Evolutionary conservation across 64 coral and sea anemone species (phyloP), one percentile per base, ranked within the genome.

Genomic region (Cladopsammia gracilis): DNA sequence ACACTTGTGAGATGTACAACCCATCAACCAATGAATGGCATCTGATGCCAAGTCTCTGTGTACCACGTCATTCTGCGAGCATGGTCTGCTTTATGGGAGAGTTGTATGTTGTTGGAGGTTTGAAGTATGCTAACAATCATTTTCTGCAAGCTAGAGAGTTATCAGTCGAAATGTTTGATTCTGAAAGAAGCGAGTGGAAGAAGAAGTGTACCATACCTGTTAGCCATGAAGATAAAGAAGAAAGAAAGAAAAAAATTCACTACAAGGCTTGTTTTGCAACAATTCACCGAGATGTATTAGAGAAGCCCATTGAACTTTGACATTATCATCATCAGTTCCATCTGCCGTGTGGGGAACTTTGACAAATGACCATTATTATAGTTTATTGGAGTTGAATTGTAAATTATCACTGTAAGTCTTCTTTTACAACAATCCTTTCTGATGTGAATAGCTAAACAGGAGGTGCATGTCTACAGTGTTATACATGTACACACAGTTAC

Each of bases 111-210:
- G 16, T 83, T 20, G 79, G 79, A 11, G 79, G 79, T 3, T 10
- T 46, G 15, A 65, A 23, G 6, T 9, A 18, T 22, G 12, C 53
- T 5, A 56, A 56, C 53, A 56, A 56, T 4, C 53, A 3, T 0
- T 16, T 0, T 5, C 5, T 19, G 16, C n/a, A n/a, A 16, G 20
- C 34, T 20, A 44, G 43, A 15, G 79, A 48, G 18, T 50, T 83
- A 49, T 83, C 79, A 11, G 45, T 83, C 16, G 79, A 83, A 83
- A 48, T 23, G 44, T 66, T 65, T 51, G 44, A 83, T 83, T 64
- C 79, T 49, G 79, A 15, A 25, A 26, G 7, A 14, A 83, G n/a
- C 22, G 19, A 49, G 18, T 83, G 79, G 79, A 47, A 13, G 16
- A 6, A 49, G 19, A 23, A 64, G 19, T 65, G 58, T 18, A 25